Base-by-base conservation (phyloP, 2,888 invertebrate genomes). In the Spisula solida region DNA sequence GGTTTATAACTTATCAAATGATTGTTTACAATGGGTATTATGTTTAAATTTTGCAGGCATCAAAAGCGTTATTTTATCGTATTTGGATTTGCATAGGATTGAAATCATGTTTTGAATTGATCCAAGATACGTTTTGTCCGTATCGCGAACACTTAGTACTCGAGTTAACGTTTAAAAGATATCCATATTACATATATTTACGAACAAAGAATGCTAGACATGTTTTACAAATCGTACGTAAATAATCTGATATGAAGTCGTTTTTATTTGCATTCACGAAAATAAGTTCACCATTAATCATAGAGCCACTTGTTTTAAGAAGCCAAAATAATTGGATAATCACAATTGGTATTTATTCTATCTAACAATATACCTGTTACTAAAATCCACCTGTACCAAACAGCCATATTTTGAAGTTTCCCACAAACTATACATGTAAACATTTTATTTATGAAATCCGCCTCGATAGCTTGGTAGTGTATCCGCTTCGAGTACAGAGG, bases 1-100 rank as follows among this genome's bases (percentile, higher is more conserved):
- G 75, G 34, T 75, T 66, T 66, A 66, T 66, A 25, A 66, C 60
- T 66, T 66, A 66, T 66, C 60, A 66, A 25, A 25, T 66, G n/a
- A 66, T 25, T 66, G 60, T 25, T 66, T 25, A n/a, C 25, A 66
- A 66, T 66, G 60, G 25, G 25, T 25, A 66, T 66, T 25, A 25
- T 66, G 60, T 66, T n/a, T 66, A 66, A 66, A 25, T 75, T 34
- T 31, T 16, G 34, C 31, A 31, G 16, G 31, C 75, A 75, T 75
- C 14, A 75, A 75, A 75, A 18, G 34, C 34, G 29, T 34, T 34
- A 34, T 6, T 75, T 75, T 75, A 75, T 31, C 75, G 18, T 34
- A 18, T 14, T 18, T 34, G 18, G 31, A 5, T 75, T 31, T 31
- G 12, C 18, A 20, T 75, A 18, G 16, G 31, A 75, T 75, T 75